Evolutionary conservation across 2,888 invertebrate species (phyloP), one percentile per base, ranked within the genome.

Genomic region (Cantharis flavilabris): DNA sequence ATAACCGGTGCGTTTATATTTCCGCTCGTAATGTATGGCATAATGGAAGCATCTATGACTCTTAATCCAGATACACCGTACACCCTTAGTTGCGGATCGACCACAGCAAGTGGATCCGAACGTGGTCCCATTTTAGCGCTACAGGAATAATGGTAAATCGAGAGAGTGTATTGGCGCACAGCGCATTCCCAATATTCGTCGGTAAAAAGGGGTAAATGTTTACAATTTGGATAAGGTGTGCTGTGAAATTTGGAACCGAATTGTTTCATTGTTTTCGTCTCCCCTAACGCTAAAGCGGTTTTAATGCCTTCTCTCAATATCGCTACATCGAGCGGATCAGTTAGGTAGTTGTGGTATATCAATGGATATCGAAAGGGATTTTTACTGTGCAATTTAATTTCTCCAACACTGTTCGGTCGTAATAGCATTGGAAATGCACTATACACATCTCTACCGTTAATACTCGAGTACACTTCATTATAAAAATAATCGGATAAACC

Each of bases 291-390:
- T 2, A 97, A 86, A 0, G 95, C 95, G 0, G 96, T 94, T 86
- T 97, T 97, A 0, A 96, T 94, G 13, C 97, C 97, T 88, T 97
- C 97, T 20, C 96, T 90, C 72, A 97, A 87, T 0, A 95, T 95
- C 28, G 93, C 91, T 0, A 97, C 93, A 83, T 98, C 98, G 78
- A 95, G 93, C 0, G 94, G 95, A 86, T 97, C 94, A 0, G 96
- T 94, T 78, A 98, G 89, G 86, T 98, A 98, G 87, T 98, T 98
- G 84, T 97, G 97, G 83, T 96, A 94, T 86, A 98, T 91, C 4
- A 96, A 89, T 0, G 98, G 98, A 87, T 97, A 95, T 9, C 95
- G 93, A 70, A 91, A 85, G 0, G 94, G 94, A 84, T 94, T 90
- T 7, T 89, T 91, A 1, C 91, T 91, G 69, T 86, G 85, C 13